Base-by-base conservation (phyloP, 1,140 invertebrate species). In the Trachymyrmex cornetzi region DNA sequence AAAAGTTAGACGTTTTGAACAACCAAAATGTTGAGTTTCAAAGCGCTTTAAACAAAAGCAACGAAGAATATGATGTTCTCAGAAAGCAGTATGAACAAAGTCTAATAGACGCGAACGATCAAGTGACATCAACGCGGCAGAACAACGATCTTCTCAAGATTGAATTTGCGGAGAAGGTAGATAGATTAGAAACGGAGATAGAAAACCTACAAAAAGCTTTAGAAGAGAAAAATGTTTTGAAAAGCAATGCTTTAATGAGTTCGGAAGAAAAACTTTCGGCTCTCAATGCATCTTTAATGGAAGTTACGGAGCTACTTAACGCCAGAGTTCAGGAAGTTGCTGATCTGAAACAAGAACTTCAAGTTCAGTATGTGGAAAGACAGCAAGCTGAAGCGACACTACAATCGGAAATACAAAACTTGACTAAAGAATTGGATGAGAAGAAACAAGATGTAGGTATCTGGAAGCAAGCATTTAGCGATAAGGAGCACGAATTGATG, bases 401-500 rank as follows among this genome's bases (percentile, higher is more conserved):
- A 6, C 89, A 93, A 44, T 77, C 88, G 3, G 50, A 64, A 0
- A 90, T 93, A 61, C 79, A 93, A 19, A 71, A 92, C 19, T 81
- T 96, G 66, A 93, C 94, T 87, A 94, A 89, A 67, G 95, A 96
- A 90, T 85, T 96, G 59, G 92, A 94, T 74, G 93, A 96, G 71
- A 96, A 95, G 89, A 95, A 95, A 72, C 93, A 94, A 84, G 94
- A 96, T 79, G 66, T 96, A 12, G 92, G 90, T 14, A 93, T 87
- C 81, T 90, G 95, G 38, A 92, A 94, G 86, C 86, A 90, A 44
- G 93, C 95, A 77, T 93, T 94, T 53, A 89, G 86, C 14, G 95
- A 95, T 57, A 93, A 94, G 19, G 94, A 96, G 53, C 92, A 81
- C 0, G 87, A 92, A 38, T 24, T 90, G 2, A 27, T 84, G 11